Base-by-base conservation (phyloP, 1,140 invertebrate genomes). In the Stratiolaelaps scimitus region DNA sequence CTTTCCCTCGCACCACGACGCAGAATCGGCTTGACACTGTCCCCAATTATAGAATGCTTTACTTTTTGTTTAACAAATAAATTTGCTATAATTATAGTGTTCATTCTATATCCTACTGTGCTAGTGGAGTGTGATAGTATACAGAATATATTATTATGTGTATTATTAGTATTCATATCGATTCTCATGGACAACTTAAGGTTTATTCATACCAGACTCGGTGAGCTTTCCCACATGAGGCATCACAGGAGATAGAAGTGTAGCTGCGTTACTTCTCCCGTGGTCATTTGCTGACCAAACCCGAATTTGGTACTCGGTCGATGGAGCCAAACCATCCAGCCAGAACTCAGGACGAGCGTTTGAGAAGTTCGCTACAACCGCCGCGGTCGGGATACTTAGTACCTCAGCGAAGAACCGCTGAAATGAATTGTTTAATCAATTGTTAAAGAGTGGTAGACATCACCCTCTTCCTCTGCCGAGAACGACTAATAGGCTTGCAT, bases 221-320 rank as follows among this genome's bases (percentile, higher is more conserved):
- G 53, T 60, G 53, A 60, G 53, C 23, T 60, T 60, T 10, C 53
- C 53, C 2, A 60, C 53, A 23, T 60, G 53, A 15, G 53, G 53
- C 53, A 60, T 60, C 1, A 60, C 53, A 15, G 53, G 53, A 20
- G 53, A 60, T 34, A 60, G 34, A 26, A 60, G 34, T 6, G 53
- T 60, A 26, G 34, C 34, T 13, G 23, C 53, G 15, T 26, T 60
- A 23, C 53, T 60, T 15, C 53, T 26, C 4, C 53, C 53, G 23
- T 60, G 53, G 53, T 60, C 53, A 26, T 60, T 60, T 13, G 53
- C 53, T 34, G 53, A 15, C 53, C 53, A 60, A n/a, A 60, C 53
- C 2, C 53, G 26, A 23, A 60, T 60, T 34, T 60, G 53, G 10
- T 60, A 60, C 53, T 60, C 53, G 13, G 53, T 60, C 17, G 53